Evolutionary conservation across 1,140 invertebrate species (phyloP), one percentile per base, ranked within the genome.

Genomic region (Dryas iulia): DNA sequence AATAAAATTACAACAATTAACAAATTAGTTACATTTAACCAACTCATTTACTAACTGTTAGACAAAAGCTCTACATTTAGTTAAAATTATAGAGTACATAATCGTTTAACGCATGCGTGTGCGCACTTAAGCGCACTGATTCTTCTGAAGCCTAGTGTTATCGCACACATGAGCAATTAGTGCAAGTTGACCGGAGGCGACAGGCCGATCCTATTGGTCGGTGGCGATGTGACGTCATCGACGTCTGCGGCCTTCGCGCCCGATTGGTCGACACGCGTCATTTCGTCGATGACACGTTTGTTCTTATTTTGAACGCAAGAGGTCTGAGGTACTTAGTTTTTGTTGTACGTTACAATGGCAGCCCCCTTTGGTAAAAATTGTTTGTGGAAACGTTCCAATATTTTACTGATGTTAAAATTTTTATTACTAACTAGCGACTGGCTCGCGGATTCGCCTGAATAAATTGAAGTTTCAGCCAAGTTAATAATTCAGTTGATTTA

Each of bases 141-240:
- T 89, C 85, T 80, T 83, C 83, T 84, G 76, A 81, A 81, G 81
- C 78, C 78, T 80, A 84, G 76, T 77, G 84, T 89, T 90, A 87
- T 86, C 81, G 86, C 89, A 91, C 89, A 91, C 89, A 91, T 86
- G 83, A 86, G 85, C 89, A 91, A 91, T 91, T 91, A 91, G 86
- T 85, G 82, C 85, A 85, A 90, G 86, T 87, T 91, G 89, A 91
- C 87, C 89, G 86, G 81, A 88, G 88, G 86, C 87, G 86, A 89
- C 82, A 84, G 82, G 65, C 75, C 65, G 74, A 59, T 73, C 71
- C 69, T 73, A 91, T 91, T 91, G 86, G 89, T 81, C 80, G 84
- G 63, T 79, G 78, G 75, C 71, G 69, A 53, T 14, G 73, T 89
- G 89, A 89, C 89, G 89, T 91, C 89, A 91, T 72, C 84, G 73